Conservation (phyloP, 2,797 vertebrate species). For the Lerista edwardsae region DNA sequence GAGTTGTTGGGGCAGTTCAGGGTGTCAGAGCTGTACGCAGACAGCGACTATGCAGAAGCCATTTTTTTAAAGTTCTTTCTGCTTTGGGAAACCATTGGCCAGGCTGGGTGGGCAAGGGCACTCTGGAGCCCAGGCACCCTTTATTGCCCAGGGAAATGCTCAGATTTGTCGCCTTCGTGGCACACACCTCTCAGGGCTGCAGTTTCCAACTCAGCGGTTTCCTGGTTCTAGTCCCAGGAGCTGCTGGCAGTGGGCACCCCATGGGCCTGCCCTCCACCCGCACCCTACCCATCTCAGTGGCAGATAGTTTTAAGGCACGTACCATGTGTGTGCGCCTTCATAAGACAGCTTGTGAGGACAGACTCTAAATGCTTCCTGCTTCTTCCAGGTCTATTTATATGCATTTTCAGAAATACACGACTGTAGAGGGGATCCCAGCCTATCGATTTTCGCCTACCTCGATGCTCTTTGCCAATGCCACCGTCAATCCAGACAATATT, state of each 20-base stretch:
- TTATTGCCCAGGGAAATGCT: neutral
- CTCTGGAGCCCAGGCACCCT: neutral
- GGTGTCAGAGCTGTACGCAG: no score
- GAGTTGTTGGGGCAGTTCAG: no score
- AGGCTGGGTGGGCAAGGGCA: neutral
- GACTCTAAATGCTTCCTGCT: neutral
- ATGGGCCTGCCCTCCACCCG: no score
- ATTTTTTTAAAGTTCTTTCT: neutral
- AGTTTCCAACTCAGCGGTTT: neutral
- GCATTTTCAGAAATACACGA: slow-evolving; percentile 82
- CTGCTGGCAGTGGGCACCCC: neutral
- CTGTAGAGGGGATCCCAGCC: slow-evolving; percentile 81
- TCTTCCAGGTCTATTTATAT: slow-evolving; percentile 87
- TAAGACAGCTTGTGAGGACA: neutral
- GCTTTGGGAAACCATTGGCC: neutral
- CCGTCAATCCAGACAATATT: slow-evolving; percentile 86
- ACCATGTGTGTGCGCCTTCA: neutral
- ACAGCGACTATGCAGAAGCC: neutral
- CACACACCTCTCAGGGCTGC: neutral
- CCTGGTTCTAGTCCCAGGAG: neutral
- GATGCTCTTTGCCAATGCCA: slow-evolving; percentile 84
- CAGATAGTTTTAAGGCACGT: no score
- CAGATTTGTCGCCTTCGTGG: neutral
- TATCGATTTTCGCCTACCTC: slow-evolving; percentile 87
- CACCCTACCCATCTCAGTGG: no score